Percentiles rank a stretch among this genome's conserved stretches.
Conservation (phyloP, 1,140 invertebrate species). For the Carcinoscorpius rotundicauda region DNA sequence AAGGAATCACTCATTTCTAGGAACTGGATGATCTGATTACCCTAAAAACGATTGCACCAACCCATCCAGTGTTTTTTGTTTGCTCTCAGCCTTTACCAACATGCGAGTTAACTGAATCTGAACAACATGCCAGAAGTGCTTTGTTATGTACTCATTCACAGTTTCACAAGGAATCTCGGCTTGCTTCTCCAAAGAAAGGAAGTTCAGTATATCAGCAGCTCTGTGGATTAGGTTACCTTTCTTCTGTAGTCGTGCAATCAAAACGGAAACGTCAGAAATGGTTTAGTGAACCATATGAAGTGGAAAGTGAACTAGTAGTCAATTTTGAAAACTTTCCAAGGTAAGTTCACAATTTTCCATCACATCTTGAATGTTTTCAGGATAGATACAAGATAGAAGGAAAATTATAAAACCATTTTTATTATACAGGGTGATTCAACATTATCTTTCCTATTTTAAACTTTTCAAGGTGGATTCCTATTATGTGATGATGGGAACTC, state of each 20-base stretch:
- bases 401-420: too few relatives aligned
- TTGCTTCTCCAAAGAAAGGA: constrained; percentile 5
- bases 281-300: constrained; percentile 13
- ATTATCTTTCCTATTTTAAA: too few relatives aligned
- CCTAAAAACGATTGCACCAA: constrained; percentile 32
- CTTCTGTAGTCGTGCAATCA: constrained; percentile 17
- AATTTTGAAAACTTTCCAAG: constrained; percentile 32
- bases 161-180: constrained; percentile 15
- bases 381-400: too few relatives aligned
- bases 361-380: too few relatives aligned
- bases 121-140: constrained; percentile 34
- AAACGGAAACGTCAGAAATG: constrained; percentile 17
- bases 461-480: too few relatives aligned
- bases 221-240: constrained; percentile 15
- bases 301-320: constrained; percentile 36
- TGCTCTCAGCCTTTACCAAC: constrained; percentile 23
- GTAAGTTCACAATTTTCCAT: constrained; percentile 1
- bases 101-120: constrained; percentile 42
- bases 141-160: constrained; percentile 1
- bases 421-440: too few relatives aligned
- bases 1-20: too few relatives aligned
- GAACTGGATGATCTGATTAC: constrained; percentile 37
- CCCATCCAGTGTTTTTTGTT: constrained; percentile 22
- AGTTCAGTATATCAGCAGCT: constrained; percentile 17
- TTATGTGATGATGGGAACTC: too few relatives aligned